Conservation (phyloP, 2,797 vertebrate species). For the Lemur catta region DNA sequence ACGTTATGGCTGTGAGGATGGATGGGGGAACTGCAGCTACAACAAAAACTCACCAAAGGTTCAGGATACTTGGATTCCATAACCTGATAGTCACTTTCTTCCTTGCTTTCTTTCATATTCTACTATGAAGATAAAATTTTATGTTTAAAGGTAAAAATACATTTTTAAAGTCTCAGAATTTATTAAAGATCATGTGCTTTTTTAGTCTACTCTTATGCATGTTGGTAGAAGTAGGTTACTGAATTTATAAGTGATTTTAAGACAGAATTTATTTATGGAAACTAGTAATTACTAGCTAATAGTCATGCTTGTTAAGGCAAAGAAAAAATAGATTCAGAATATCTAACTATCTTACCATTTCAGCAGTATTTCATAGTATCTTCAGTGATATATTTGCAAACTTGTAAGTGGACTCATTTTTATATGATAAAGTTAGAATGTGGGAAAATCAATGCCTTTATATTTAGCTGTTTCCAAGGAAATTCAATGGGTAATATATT, state of each 20-base stretch:
- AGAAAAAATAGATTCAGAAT: conserved; percentile 4
- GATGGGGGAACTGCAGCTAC: background rate
- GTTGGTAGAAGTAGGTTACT: background rate
- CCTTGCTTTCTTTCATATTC: background rate
- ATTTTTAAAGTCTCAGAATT: background rate
- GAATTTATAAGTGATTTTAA: background rate
- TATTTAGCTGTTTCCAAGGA: conserved; percentile 53
- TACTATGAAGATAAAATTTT: background rate
- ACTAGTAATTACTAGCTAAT: background rate
- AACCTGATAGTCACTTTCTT: background rate
- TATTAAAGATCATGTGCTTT: background rate
- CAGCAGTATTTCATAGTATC: background rate
- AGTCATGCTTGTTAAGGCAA: background rate
- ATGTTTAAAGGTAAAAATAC: background rate
- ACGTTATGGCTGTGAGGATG: background rate
- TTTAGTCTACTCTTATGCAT: background rate
- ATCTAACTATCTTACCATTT: background rate
- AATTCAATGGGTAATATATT: conserved; percentile 45
- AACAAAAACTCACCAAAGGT: background rate
- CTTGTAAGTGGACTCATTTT: background rate
- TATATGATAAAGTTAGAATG: conserved; percentile 33
- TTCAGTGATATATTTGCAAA: conserved; percentile 23
- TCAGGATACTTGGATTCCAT: background rate
- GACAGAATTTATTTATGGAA: background rate
- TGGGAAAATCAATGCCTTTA: conserved; percentile 8